These are phyloP conservation scores for Vanacampus margaritifer DNA, from an alignment of 2,113 vertebrate genomes.

Conservation along the genomic window DNA sequence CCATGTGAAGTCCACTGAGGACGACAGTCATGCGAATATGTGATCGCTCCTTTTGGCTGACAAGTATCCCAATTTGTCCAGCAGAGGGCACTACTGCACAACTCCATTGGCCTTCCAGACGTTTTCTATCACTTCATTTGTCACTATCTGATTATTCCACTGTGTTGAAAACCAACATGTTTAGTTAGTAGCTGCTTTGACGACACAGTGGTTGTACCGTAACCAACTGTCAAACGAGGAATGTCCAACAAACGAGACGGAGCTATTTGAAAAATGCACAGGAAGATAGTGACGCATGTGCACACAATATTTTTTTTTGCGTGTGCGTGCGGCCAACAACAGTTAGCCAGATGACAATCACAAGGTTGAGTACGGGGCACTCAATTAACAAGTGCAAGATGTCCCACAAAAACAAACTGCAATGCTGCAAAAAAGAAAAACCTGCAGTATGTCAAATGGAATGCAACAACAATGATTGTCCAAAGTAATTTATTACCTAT, in stretches of 20 bases:
- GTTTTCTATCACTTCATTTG: background rate
- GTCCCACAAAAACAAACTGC: background rate
- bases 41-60: too few relatives aligned
- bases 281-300: background rate
- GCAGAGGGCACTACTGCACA: conserved; percentile 34
- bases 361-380: background rate
- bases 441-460: too few relatives aligned
- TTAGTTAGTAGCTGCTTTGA: background rate
- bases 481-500: background rate
- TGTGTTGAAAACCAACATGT: background rate
- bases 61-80: conserved; percentile 10
- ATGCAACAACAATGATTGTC: background rate
- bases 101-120: too few relatives aligned
- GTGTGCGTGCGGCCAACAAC: background rate
- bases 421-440: background rate
- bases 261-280: conserved; percentile 3
- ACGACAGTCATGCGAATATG: too few relatives aligned
- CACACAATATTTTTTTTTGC: background rate
- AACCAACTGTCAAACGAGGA: background rate
- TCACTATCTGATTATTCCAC: background rate
- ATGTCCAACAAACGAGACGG: background rate
- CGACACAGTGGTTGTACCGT: background rate
- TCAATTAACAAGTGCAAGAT: background rate
- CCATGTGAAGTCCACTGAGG: too few relatives aligned
- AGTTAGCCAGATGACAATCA: background rate